A percentile compares a stretch with the other conserved stretches of the same genome.
These are phyloP conservation scores for Pseudomyrmex gracilis DNA, from an alignment of 1,140 invertebrate species.

Conservation along the genomic window DNA sequence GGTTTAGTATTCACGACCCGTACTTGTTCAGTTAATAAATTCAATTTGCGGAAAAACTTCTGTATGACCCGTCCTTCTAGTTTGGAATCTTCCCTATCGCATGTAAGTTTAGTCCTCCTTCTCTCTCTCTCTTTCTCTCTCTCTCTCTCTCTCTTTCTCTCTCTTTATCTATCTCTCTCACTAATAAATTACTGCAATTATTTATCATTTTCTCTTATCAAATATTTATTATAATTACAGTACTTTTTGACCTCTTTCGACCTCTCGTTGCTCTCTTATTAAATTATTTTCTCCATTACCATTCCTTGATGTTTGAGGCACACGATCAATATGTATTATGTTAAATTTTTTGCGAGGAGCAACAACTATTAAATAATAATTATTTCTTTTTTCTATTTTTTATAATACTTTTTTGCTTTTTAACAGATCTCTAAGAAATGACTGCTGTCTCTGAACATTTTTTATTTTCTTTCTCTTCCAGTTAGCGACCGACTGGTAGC, in stretches of 20 bases:
- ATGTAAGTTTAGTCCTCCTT: not conserved
- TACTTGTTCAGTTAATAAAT: slow-evolving; percentile 55
- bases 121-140: not conserved
- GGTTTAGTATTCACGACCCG: slow-evolving; percentile 37
- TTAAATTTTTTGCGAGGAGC: not conserved
- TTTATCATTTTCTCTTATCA: not conserved
- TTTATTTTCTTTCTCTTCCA: not conserved
- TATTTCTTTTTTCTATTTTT: slow-evolving; percentile 39
- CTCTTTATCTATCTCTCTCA: not conserved
- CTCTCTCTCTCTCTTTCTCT: not conserved
- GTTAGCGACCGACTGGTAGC: too few species aligned
- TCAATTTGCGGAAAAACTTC: slow-evolving; percentile 50
- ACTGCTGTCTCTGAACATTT: slow-evolving; percentile 30
- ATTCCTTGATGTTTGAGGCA: slow-evolving; percentile 7
- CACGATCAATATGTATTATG: slow-evolving; percentile 53
- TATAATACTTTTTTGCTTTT: slow-evolving; percentile 23
- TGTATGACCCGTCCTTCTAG: not conserved
- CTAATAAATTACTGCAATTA: slow-evolving; percentile 11
- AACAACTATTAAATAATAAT: slow-evolving; percentile 54
- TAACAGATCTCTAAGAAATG: not conserved
- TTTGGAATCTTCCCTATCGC: not conserved
- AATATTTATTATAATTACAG: not conserved
- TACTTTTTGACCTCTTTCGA: not conserved
- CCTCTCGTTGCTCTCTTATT: not conserved
- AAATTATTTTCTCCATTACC: not conserved